Conservation (phyloP, 2,797 vertebrate genomes). For the Bovichtus variegatus region DNA sequence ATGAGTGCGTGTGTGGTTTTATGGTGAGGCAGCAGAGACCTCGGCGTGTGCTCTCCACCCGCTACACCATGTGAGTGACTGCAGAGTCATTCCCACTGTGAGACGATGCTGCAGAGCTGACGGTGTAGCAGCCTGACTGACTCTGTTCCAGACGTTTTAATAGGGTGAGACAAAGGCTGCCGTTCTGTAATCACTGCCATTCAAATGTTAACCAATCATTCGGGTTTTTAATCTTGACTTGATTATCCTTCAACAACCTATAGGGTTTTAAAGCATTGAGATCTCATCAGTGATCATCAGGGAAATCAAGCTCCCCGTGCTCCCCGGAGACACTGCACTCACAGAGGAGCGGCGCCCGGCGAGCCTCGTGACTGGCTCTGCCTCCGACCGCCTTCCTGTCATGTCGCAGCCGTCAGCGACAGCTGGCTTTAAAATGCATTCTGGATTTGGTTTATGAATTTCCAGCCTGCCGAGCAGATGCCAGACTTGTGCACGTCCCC, state of each 20-base stretch:
- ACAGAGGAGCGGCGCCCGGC: constrained; percentile 43
- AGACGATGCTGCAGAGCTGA: constrained; percentile 29
- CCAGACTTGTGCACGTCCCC: constrained; percentile 61
- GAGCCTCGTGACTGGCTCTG: constrained; percentile 48
- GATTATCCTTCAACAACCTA: constrained; percentile 55
- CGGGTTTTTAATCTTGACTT: constrained; percentile 38
- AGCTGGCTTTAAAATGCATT: constrained; percentile 75
- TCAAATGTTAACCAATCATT: constrained; percentile 53
- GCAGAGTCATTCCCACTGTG: constrained; percentile 43
- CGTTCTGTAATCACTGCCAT: constrained; percentile 48
- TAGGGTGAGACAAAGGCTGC: constrained; percentile 38
- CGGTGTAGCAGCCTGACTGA: constrained; percentile 29
- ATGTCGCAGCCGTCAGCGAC: constrained; percentile 61
- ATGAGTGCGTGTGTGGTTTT: constrained; percentile 17
- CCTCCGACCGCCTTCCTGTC: constrained; percentile 49
- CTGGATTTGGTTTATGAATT: constrained; percentile 74
- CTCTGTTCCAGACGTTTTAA: constrained; percentile 34
- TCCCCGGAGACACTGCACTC: constrained; percentile 50
- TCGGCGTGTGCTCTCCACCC: constrained; percentile 30
- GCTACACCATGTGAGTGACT: constrained; percentile 30
- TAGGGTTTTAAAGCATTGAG: constrained; percentile 49
- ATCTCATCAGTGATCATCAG: constrained; percentile 58
- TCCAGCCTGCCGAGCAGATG: constrained; percentile 74
- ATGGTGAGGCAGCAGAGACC: constrained; percentile 29
- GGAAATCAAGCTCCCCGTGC: constrained; percentile 53